phyloP scores from a whole-genome alignment of 2,797 vertebrate genomes.

The Gambusia yucatana region DNA sequence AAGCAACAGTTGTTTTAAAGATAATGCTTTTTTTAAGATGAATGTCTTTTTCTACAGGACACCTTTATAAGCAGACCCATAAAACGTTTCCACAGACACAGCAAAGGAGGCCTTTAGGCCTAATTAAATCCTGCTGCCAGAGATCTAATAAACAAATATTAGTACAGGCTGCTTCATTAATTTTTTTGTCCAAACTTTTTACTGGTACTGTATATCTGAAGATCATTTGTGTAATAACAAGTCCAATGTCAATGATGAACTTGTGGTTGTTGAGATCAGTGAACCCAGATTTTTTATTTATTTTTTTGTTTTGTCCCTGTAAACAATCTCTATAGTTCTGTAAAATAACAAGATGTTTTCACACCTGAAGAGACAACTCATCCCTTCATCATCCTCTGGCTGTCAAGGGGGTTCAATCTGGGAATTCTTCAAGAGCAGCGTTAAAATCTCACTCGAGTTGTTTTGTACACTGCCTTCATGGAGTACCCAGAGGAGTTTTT shows the following conservation, averaged over 20 bases:
- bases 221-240: neutral
- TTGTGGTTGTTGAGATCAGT: neutral
- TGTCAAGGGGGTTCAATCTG: neutral
- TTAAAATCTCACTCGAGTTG: neutral
- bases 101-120: neutral
- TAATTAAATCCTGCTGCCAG: neutral
- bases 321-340: neutral
- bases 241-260: neutral
- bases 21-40: neutral
- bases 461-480: neutral
- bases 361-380: neutral
- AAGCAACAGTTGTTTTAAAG: neutral
- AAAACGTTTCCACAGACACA: neutral
- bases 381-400: neutral
- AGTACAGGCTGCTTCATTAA: neutral
- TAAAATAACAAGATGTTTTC: neutral
- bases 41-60: neutral
- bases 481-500: neutral
- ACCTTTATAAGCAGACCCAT: neutral
- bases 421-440: neutral
- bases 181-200: neutral
- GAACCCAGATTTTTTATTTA: neutral
- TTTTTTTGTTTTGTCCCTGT: neutral
- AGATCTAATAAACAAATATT: neutral
- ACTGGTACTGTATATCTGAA: neutral